Evolutionary conservation across 2,113 vertebrate species (phyloP).

Genomic region (Myxocyprinus asiaticus): DNA sequence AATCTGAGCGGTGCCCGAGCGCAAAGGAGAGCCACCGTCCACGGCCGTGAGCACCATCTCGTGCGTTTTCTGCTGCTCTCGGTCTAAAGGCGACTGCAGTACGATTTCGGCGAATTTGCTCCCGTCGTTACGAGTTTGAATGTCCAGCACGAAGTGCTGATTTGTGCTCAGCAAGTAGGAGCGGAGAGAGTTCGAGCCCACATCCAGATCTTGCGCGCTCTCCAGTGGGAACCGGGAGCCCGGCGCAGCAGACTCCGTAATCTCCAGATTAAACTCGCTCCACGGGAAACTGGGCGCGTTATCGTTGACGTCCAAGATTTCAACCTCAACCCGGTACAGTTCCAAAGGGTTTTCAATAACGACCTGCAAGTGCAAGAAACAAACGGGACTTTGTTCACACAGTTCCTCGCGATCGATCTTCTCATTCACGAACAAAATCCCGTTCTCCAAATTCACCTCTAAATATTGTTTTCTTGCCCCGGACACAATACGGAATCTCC

Average conservation of each 20-base stretch:
- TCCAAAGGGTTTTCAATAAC: conserved; percentile 87
- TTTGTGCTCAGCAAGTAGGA: conserved; percentile 78
- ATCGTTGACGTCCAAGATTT: conserved; percentile 80
- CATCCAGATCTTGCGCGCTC: conserved; percentile 80
- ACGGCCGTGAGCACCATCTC: conserved; percentile 77
- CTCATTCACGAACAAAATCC: conserved; percentile 93
- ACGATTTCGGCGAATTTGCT: conserved; percentile 81
- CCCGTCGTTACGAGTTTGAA: conserved; percentile 80
- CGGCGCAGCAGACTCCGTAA: conserved; percentile 77
- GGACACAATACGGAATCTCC: conserved; percentile 84
- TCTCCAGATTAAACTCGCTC: conserved; percentile 79
- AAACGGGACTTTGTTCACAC: conserved; percentile 80
- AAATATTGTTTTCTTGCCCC: conserved; percentile 84
- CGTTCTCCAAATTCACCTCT: conserved; percentile 95
- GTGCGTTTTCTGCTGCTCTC: conserved; percentile 77
- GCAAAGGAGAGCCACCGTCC: conserved; percentile 76
- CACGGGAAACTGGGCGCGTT: conserved; percentile 79
- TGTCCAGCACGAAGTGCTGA: conserved; percentile 75
- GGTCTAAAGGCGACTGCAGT: conserved; percentile 74
- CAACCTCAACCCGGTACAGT: conserved; percentile 80
- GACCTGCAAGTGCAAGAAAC: conserved; percentile 87
- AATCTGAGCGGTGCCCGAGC: conserved; percentile 78
- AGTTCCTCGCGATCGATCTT: conserved; percentile 91
- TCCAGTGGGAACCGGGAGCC: conserved; percentile 79
- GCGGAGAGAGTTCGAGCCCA: conserved; percentile 77